Evolutionary conservation across 1,140 invertebrate genomes (phyloP).

Genomic region (Helicoverpa armigera): DNA sequence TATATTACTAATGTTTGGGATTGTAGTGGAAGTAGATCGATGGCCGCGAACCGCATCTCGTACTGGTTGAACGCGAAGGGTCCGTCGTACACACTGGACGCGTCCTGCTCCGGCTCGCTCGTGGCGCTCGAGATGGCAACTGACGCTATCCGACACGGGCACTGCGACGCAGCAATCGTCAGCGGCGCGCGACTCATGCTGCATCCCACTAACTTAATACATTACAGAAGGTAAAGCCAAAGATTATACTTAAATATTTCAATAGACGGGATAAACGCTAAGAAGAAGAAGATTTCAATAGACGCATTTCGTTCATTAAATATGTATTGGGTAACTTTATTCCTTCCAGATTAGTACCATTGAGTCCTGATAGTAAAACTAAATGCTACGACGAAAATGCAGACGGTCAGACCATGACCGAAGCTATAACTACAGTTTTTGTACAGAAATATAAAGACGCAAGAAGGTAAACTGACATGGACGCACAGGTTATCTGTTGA

Average conservation of each 20-base stretch:
- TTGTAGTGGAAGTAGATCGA: not conserved
- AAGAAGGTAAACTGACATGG: constrained; percentile 71
- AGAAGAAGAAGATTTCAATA: too few species aligned
- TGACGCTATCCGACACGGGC: constrained; percentile 90
- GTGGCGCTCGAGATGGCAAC: constrained; percentile 95
- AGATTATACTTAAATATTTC: too few species aligned
- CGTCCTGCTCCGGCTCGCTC: constrained; percentile 96
- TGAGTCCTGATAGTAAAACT: constrained; percentile 91
- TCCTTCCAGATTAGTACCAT: constrained; percentile 86
- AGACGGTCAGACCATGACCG: constrained; percentile 90
- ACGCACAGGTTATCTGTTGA: too few species aligned
- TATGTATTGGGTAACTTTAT: too few species aligned
- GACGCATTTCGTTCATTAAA: too few species aligned
- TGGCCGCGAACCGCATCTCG: constrained; percentile 96
- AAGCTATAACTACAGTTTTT: constrained; percentile 91
- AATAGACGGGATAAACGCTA: too few species aligned
- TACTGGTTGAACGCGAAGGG: constrained; percentile 90
- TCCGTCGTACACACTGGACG: constrained; percentile 95
- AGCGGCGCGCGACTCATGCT: constrained; percentile 93
- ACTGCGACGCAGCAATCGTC: constrained; percentile 95
- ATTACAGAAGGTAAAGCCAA: constrained; percentile 91
- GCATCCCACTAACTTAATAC: constrained; percentile 94
- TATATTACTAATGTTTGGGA: not conserved
- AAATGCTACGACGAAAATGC: constrained; percentile 93
- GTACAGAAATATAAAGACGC: constrained; percentile 93